Evolutionary conservation across 2,797 vertebrate genomes (phyloP).

Genomic region (Anguilla megastoma): DNA sequence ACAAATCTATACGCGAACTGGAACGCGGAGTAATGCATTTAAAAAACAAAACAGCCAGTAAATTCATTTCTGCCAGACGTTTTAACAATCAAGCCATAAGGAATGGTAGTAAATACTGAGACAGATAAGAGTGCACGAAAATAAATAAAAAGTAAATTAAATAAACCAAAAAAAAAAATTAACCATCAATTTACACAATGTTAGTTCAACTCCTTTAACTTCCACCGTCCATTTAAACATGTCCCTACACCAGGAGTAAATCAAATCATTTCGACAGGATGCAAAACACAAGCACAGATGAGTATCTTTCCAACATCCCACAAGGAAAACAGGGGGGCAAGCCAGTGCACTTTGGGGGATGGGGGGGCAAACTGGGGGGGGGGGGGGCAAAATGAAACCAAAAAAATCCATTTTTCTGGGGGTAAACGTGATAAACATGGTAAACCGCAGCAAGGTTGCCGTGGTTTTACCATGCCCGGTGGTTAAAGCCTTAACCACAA

Average conservation of each 20-base stretch:
- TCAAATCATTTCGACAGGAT: not conserved
- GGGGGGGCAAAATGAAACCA: not conserved
- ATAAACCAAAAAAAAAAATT: not conserved
- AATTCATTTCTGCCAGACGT: no score
- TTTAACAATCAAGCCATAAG: not conserved
- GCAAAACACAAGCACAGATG: not conserved
- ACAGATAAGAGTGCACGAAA: not conserved
- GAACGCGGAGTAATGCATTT: fast-evolving
- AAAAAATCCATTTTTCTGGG: not conserved
- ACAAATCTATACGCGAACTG: not conserved
- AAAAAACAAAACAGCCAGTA: not conserved
- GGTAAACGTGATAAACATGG: not conserved
- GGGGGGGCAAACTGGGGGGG: not conserved
- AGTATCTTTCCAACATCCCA: not conserved
- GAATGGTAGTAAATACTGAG: not conserved
- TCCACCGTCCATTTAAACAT: not conserved
- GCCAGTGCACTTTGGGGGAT: not conserved
- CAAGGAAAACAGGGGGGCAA: not conserved
- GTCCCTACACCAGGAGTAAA: not conserved
- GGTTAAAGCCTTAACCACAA: conserved; percentile 27
- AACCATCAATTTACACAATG: not conserved
- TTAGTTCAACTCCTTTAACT: not conserved
- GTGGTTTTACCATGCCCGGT: conserved; percentile 13
- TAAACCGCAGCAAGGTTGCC: not conserved
- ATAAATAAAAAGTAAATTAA: not conserved